Base-by-base conservation (phyloP, 2,888 invertebrate species). In the Sceliomorpha sp. region DNA sequence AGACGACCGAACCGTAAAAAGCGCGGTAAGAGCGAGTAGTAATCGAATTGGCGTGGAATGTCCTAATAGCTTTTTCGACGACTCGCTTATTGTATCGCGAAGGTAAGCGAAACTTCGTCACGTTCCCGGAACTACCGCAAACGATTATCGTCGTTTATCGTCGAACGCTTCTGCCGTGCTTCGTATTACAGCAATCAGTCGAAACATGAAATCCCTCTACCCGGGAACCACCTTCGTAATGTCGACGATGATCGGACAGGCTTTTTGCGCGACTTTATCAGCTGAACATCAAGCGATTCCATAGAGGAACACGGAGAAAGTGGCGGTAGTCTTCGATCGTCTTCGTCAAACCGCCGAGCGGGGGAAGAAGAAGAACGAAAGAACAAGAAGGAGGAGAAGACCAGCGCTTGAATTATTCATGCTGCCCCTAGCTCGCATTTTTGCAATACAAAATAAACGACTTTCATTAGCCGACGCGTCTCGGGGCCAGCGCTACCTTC, bases 341-440 rank as follows among this genome's bases (percentile, higher is more conserved):
- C 40, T 45, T 20, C 27, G 20, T 44, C 32, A 20, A 10, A 12
- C 10, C 9, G 10, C 17, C n/a, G n/a, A n/a, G n/a, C n/a, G n/a
- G n/a, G n/a, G n/a, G n/a, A n/a, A n/a, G n/a, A n/a, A n/a, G n/a
- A n/a, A n/a, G n/a, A n/a, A n/a, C n/a, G n/a, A n/a, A n/a, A n/a
- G n/a, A n/a, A n/a, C n/a, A n/a, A n/a, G n/a, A n/a, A 9, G 13
- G 9, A 37, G 50, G 44, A 50, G 56, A 64, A 67, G 59, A 53
- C 48, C 47, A 58, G 47, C 27, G 12, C 37, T 44, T 67, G 67
- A 67, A 67, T 67, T 53, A 67, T 67, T 59, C 67, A 67, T 67
- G 29, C 53, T 29, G 40, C 59, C 27, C n/a, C 36, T n/a, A 37
- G 37, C 39, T 34, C 32, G 58, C 39, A 24, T 20, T 20, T 20